phyloP scores from a whole-genome alignment of 2,113 vertebrate genomes.

The Epinephelus cyanopodus region DNA sequence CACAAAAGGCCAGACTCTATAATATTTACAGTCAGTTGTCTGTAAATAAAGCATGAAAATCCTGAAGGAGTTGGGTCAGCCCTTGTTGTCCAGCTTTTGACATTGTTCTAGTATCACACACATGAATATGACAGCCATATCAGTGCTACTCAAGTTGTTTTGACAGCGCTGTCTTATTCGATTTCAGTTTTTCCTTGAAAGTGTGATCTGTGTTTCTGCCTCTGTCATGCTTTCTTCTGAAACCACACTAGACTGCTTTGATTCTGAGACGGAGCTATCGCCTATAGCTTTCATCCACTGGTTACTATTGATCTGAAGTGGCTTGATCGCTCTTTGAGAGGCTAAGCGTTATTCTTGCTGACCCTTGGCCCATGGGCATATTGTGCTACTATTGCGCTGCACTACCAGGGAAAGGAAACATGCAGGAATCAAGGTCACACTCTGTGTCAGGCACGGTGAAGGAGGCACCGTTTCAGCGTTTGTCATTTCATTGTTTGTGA shows the following conservation, averaged over 20 bases:
- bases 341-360: not conserved
- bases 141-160: constrained; percentile 51
- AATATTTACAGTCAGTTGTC: constrained; percentile 7
- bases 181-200: constrained; percentile 50
- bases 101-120: constrained; percentile 36
- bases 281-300: constrained; percentile 22
- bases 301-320: not conserved
- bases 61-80: constrained; percentile 27
- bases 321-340: constrained; percentile 2
- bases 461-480: not conserved
- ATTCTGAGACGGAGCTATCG: constrained; percentile 16
- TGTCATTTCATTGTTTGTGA: constrained; percentile 36
- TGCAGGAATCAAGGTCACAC: constrained; percentile 29
- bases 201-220: constrained; percentile 46
- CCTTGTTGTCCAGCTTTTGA: constrained; percentile 47
- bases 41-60: constrained; percentile 25
- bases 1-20: constrained; percentile 13
- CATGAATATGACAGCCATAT: constrained; percentile 54
- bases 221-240: constrained; percentile 14
- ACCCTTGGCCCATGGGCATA: not conserved
- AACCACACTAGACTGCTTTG: not conserved
- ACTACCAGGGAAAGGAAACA: constrained; percentile 19
- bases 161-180: constrained; percentile 58
- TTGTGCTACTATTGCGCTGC: not conserved
- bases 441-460: constrained; percentile 1